Base-by-base conservation (phyloP, 1,140 invertebrate species). In the Pygmarrhopalites habei region DNA sequence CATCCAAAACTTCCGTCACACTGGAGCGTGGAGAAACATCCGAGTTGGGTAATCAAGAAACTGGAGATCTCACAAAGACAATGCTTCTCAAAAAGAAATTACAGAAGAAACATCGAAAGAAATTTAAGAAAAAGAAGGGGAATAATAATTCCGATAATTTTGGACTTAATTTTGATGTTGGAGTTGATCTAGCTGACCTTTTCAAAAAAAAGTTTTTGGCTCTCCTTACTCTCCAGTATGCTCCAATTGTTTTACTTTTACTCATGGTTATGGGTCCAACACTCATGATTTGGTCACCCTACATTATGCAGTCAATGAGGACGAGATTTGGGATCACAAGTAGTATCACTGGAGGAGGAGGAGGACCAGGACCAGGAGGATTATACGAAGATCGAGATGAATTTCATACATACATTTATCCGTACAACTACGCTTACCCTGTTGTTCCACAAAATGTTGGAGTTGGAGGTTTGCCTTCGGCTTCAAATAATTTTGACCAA, bases 111-210 rank as follows among this genome's bases (percentile, higher is more conserved):
- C 7, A 10, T 12, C 10, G 7, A 49, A 49, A 49, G 21, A 49
- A 49, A 49, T 23, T 49, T 23, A 49, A 49, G 21, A 49, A 49
- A 19, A 49, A 49, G 21, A 49, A 49, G 23, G 46, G 46, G 10
- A n/a, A n/a, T n/a, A n/a, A n/a, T n/a, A n/a, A n/a, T n/a, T 49
- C 7, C 10, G 15, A 15, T 12, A 7, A 15, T 19, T n/a, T 49
- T n/a, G 46, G 23, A 10, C 21, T 49, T 15, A 21, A 49, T 49
- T 49, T 49, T 23, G 21, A 49, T 49, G 7, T 49, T 10, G 46
- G 21, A 10, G 12, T 49, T 10, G 46, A 49, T 23, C 10, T 49
- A 10, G 10, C 23, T 12, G 12, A 49, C 21, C 10, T 49, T 10
- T 7, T 49, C 46, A 49, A 23, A 21, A 49, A 49, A 10, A 49